Base-by-base conservation (phyloP, 2,113 vertebrate species). In the Pelvicachromis taeniatus region DNA sequence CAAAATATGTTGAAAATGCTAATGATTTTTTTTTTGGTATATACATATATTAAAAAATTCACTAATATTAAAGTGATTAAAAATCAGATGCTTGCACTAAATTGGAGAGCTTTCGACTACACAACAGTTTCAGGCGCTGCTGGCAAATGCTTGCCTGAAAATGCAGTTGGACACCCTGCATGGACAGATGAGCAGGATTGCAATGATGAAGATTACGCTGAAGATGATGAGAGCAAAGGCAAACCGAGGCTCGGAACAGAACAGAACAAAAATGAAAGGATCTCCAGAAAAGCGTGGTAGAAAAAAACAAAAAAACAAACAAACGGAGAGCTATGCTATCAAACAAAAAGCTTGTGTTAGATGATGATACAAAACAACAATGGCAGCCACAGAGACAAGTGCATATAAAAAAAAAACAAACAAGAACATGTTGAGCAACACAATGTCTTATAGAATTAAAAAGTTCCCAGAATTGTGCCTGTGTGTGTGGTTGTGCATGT, bases 21-120 rank as follows among this genome's bases (percentile, higher is more conserved):
- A 14, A 53, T 4, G 26, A 0, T 0, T 1, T 8, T 6, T 45
- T 7, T 5, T 63, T 16, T 16, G 11, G 17, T 65, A 14, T 65
- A 40, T 40, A 65, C 4, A 40, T 65, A 2, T 40, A 8, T 3
- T 1, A n/a, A 35, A 56, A 29, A 16, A n/a, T n/a, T 26, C 21
- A 56, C 4, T 0, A 11, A 6, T 54, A 6, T 33, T 58, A 7
- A 58, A 52, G n/a, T 29, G 10, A 50, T 80, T 58, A 54, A 40
- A 9, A 19, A 77, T 61, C 31, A 42, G 6, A 33, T 42, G 16
- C 2, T 33, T 78, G 33, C 21, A 10, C 2, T 79, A 8, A 73
- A 29, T 56, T 48, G 31, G 38, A 80, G 0, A 13, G 42, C 19
- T 26, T 70, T 21, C 59, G 26, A 55, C 4, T 13, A 21, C 35